A percentile compares a stretch with the other conserved stretches of the same genome.
Evolutionary conservation across 1,140 invertebrate species (phyloP).

Genomic region (Cotesia glomerata): DNA sequence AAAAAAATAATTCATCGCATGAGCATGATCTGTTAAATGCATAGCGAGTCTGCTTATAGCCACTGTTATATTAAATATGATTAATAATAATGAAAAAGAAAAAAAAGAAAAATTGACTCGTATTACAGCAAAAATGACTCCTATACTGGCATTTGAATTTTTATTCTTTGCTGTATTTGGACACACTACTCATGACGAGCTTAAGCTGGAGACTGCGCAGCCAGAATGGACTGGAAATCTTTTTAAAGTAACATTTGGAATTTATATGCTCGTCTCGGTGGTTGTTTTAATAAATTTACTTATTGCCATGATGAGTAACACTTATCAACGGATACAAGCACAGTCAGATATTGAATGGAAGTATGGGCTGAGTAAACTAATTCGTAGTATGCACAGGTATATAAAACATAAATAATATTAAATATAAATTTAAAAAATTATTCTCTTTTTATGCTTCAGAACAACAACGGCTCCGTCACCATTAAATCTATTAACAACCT

Average conservation of each 20-base stretch:
- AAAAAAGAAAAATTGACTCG: slow-evolving; percentile 48
- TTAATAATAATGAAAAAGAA: slow-evolving; percentile 16
- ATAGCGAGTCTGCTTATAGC: slow-evolving; percentile 50
- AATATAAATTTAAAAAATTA: background rate
- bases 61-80: slow-evolving; percentile 17
- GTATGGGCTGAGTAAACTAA: slow-evolving; percentile 97
- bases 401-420: background rate
- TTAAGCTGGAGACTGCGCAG: slow-evolving; percentile 70
- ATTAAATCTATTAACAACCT: slow-evolving; percentile 94
- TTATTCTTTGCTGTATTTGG: slow-evolving; percentile 98
- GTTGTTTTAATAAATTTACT: slow-evolving; percentile 98
- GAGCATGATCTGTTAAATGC: slow-evolving; percentile 57
- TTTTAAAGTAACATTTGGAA: slow-evolving; percentile 89
- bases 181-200: slow-evolving; percentile 87
- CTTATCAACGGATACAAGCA: slow-evolving; percentile 96
- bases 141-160: slow-evolving; percentile 91
- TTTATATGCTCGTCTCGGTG: slow-evolving; percentile 97
- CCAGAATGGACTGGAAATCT: slow-evolving; percentile 80
- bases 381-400: slow-evolving; percentile 93
- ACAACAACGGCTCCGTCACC: slow-evolving; percentile 97
- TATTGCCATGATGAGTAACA: slow-evolving; percentile 99
- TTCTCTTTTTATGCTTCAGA: slow-evolving; percentile 60
- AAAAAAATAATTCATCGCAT: slow-evolving; percentile 43
- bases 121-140: slow-evolving; percentile 80
- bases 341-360: slow-evolving; percentile 99